Evolutionary conservation across 2,113 vertebrate genomes (phyloP).

Genomic region (Trichomycterus rosablanca): DNA sequence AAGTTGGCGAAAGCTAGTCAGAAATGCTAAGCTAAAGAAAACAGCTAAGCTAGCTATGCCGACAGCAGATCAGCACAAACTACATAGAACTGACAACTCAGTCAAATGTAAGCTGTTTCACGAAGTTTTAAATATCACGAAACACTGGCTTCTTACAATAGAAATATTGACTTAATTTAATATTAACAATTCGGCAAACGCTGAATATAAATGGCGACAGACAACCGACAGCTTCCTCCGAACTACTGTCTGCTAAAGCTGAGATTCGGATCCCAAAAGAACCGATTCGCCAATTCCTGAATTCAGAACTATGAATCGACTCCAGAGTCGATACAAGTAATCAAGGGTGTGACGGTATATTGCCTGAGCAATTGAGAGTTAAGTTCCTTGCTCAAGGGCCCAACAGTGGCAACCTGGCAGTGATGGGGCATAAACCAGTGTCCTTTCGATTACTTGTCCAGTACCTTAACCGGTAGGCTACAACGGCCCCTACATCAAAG

Average conservation of each 20-base stretch:
- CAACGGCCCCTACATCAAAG: no score
- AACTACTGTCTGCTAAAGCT: not conserved
- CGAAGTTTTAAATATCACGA: not conserved
- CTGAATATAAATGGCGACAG: slow-evolving; percentile 29
- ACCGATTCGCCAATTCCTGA: not conserved
- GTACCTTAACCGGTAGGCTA: no score
- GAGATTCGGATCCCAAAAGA: not conserved
- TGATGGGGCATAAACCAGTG: no score
- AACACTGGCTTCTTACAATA: not conserved
- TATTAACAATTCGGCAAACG: not conserved
- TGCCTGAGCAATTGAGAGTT: no score
- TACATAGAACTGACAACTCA: slow-evolving; percentile 4
- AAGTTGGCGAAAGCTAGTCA: not conserved
- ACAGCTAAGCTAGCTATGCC: not conserved
- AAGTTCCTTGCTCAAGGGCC: no score
- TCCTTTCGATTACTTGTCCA: no score
- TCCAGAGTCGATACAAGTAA: no score
- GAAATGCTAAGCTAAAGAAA: not conserved
- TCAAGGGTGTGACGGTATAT: no score
- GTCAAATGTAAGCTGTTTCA: not conserved
- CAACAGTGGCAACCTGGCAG: no score
- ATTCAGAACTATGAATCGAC: not conserved
- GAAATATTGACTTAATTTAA: not conserved
- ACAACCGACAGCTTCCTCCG: slow-evolving; percentile 12
- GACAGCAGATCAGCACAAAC: not conserved